phyloP scores from a whole-genome alignment of 2,113 vertebrate species.

The Microcebus ravelobensis region DNA sequence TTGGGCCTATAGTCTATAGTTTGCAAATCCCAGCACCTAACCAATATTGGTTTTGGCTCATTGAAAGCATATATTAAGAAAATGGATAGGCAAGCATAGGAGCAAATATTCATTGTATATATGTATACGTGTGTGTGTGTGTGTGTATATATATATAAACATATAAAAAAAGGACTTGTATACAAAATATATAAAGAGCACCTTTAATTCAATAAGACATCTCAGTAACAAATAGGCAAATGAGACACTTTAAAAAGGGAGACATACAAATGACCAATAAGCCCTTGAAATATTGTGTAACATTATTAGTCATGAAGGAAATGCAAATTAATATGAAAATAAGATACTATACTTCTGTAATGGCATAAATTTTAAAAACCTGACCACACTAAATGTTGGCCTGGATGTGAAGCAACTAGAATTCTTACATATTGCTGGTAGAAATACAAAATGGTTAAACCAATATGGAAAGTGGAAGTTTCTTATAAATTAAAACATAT shows the following conservation, averaged over 20 bases:
- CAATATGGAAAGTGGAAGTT: not conserved
- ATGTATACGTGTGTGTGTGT: not conserved
- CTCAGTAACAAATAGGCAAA: conserved; percentile 1
- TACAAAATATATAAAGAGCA: not conserved
- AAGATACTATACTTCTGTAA: not conserved
- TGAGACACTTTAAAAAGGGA: not conserved
- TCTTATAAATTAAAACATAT: not conserved
- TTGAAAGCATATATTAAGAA: not conserved
- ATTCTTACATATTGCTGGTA: not conserved
- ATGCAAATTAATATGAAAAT: not conserved
- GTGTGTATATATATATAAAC: no score
- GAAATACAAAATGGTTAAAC: not conserved
- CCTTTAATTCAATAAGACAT: not conserved
- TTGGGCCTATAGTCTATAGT: not conserved
- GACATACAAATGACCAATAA: not conserved
- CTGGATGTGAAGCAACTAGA: not conserved
- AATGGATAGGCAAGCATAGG: not conserved
- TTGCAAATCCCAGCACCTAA: not conserved
- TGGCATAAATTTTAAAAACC: not conserved
- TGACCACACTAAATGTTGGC: not conserved
- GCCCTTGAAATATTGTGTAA: not conserved
- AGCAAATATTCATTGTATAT: not conserved
- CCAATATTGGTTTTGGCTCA: not conserved
- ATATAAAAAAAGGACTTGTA: not conserved
- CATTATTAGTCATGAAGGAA: not conserved